Percentiles rank a stretch among this genome's conserved stretches.
Conservation (phyloP, 2,113 vertebrate species). For the Crotalus horridus region DNA sequence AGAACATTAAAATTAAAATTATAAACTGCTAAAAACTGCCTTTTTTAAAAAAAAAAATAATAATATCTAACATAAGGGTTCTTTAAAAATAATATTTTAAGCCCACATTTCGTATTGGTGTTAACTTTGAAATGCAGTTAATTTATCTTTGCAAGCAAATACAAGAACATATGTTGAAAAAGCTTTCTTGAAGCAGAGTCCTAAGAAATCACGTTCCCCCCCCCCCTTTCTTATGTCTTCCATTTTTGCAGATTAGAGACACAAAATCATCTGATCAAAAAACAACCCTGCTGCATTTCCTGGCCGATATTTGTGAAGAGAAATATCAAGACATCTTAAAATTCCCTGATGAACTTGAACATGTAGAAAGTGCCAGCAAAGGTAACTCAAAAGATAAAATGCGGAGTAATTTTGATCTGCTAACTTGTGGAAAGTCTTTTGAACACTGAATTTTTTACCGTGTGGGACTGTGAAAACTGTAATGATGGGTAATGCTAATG, state of each 20-base stretch:
- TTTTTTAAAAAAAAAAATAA: neutral
- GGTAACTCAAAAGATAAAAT: conserved; percentile 68
- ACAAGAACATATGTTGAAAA: neutral
- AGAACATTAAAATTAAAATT: neutral
- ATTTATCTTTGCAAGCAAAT: neutral
- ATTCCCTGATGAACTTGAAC: conserved; percentile 90
- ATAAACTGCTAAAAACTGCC: neutral
- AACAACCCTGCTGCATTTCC: conserved; percentile 88
- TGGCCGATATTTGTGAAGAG: conserved; percentile 90
- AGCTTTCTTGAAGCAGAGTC: neutral
- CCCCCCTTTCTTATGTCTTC: neutral
- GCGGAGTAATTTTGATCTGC: neutral
- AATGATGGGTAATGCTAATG: neutral
- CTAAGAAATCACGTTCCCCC: fast-evolving
- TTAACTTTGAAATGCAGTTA: neutral
- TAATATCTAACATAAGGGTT: neutral
- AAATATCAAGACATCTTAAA: conserved; percentile 80
- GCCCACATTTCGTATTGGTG: neutral
- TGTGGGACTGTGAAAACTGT: conserved; percentile 26
- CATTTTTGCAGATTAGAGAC: conserved; percentile 82
- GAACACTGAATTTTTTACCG: conserved; percentile 15
- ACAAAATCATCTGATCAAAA: conserved; percentile 91
- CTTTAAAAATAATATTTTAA: neutral
- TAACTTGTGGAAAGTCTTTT: neutral
- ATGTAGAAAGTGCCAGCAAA: conserved; percentile 93